Conservation (phyloP, 2,113 vertebrate species). For the Nipponia nippon region DNA sequence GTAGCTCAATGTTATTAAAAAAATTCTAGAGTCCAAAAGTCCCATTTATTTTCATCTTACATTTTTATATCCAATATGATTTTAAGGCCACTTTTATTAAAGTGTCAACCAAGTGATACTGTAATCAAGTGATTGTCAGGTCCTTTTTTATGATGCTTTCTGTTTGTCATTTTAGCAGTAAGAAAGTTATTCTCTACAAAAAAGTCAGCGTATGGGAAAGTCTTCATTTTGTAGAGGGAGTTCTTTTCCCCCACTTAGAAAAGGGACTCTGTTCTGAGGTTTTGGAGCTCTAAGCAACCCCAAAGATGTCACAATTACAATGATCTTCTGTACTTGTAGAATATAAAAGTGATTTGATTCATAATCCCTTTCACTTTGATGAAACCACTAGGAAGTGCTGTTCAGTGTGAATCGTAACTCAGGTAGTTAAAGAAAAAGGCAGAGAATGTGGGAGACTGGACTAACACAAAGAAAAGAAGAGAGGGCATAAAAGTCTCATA, state of each 20-base stretch:
- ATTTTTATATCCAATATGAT: constrained; percentile 49
- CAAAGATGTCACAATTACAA: neutral
- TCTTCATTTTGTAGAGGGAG: neutral
- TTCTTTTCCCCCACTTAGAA: constrained; percentile 11
- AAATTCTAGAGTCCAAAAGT: neutral
- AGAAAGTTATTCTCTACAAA: neutral
- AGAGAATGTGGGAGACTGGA: neutral
- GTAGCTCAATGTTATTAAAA: neutral
- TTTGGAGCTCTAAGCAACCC: neutral
- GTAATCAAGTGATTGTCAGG: neutral
- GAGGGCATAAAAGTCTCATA: neutral
- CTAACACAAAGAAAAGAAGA: neutral
- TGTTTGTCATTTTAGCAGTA: constrained; percentile 50
- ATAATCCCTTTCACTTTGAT: neutral
- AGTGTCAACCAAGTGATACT: constrained; percentile 42
- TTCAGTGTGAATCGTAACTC: neutral
- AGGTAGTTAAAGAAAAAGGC: neutral
- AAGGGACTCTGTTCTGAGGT: neutral
- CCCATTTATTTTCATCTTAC: constrained; percentile 55
- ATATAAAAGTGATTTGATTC: constrained; percentile 22
- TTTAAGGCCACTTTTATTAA: constrained; percentile 55
- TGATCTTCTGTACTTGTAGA: neutral
- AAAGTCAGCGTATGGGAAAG: neutral
- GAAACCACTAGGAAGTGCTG: neutral
- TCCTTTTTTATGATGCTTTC: constrained; percentile 43